Evolutionary conservation across 2,113 vertebrate species (phyloP).

Genomic region (Notechis scutatus): DNA sequence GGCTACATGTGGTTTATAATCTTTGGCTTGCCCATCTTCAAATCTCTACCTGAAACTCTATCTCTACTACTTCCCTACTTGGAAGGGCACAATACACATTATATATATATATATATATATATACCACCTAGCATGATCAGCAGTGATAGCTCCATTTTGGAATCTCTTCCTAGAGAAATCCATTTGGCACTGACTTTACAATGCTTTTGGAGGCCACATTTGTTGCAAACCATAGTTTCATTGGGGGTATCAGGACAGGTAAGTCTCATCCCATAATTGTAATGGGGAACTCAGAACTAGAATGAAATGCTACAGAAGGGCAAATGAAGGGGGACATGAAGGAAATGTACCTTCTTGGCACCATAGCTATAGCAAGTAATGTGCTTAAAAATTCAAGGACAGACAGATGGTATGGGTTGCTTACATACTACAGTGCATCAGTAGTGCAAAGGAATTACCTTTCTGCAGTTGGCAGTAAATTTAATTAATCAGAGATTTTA

Average conservation of each 20-base stretch:
- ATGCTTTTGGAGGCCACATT: neutral
- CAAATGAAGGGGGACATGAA: neutral
- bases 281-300: neutral
- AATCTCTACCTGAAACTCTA: neutral
- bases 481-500: neutral
- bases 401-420: neutral
- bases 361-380: neutral
- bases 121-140: neutral
- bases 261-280: neutral
- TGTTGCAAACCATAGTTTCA: neutral
- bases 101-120: neutral
- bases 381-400: neutral
- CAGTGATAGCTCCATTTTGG: neutral
- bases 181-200: neutral
- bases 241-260: neutral
- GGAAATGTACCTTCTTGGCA: neutral
- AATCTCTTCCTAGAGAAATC: neutral
- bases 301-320: neutral
- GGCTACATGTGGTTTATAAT: neutral
- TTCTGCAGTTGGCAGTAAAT: neutral
- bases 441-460: neutral
- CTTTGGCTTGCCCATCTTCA: neutral
- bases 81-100: neutral
- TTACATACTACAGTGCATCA: neutral
- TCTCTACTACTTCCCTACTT: neutral